Percentiles rank a stretch among this genome's conserved stretches.
phyloP scores from a whole-genome alignment of 2,888 invertebrate species.

The Agrypnus murinus region DNA sequence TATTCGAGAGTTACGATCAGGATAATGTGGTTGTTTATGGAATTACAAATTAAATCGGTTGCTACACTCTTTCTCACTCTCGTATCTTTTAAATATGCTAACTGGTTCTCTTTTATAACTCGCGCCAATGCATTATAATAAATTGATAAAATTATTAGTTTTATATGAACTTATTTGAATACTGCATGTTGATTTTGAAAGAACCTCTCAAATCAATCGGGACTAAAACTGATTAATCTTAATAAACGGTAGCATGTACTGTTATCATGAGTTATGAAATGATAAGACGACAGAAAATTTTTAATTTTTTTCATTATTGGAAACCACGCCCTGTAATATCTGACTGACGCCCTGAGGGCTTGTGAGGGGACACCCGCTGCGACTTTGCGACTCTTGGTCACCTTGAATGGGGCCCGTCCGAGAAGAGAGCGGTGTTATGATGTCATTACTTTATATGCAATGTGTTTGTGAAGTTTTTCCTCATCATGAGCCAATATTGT shows the following conservation, averaged over 20 bases:
- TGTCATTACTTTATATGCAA: slow-evolving; percentile 58
- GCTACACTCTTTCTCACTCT: too few species aligned
- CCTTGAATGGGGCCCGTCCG: slow-evolving; percentile 59
- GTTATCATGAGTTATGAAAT: too few species aligned
- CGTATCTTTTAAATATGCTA: slow-evolving; percentile 29
- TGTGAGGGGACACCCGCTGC: slow-evolving; percentile 52
- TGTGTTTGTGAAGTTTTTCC: slow-evolving; percentile 29
- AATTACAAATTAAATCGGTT: slow-evolving; percentile 41
- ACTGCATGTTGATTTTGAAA: too few species aligned
- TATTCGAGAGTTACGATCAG: slow-evolving; percentile 4
- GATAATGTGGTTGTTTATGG: slow-evolving; percentile 28
- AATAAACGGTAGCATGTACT: too few species aligned
- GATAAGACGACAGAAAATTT: too few species aligned
- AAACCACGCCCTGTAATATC: slow-evolving; percentile 54
- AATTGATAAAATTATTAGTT: too few species aligned
- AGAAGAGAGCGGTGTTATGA: slow-evolving; percentile 54
- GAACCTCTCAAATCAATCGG: too few species aligned
- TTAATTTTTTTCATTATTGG: slow-evolving; percentile 1
- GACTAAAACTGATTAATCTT: too few species aligned
- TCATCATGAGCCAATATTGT: slow-evolving; percentile 2
- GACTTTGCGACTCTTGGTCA: slow-evolving; percentile 56
- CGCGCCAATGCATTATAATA: too few species aligned
- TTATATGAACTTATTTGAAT: too few species aligned
- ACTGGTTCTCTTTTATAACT: background rate
- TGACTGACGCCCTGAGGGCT: slow-evolving; percentile 58